Base-by-base conservation (phyloP, 2,888 invertebrate species). In the Mesorhabditis spiculigera region DNA sequence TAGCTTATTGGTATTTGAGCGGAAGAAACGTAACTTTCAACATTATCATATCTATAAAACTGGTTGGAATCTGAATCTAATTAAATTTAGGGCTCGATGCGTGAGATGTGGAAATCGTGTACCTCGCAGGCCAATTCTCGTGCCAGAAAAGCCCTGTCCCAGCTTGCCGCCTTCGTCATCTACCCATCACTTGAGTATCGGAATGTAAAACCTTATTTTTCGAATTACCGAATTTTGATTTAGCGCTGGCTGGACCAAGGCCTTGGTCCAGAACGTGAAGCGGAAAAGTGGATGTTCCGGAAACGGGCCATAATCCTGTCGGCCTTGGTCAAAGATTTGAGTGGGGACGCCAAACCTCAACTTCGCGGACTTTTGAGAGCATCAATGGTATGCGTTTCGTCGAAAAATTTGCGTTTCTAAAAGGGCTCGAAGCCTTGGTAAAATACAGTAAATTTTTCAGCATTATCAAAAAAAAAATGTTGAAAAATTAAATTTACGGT, bases 261-360 rank as follows among this genome's bases (percentile, higher is more conserved):
- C 8, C n/a, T n/a, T 13, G 58, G 58, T 13, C 58, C 58, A 50
- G 58, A 50, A 50, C 8, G 58, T 10, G n/a, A 50, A 10, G 10
- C 58, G n/a, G 58, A 50, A 50, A 50, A n/a, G n/a, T 50, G 58
- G 58, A 50, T 50, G 58, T 50, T 50, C 58, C 58, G n/a, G 58
- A 50, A 50, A 50, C 8, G 58, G n/a, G 58, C 58, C 1, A 10
- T 50, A 10, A n/a, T 50, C 3, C 3, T 50, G 58, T 50, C 58
- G n/a, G 58, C 58, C 1, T 3, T 50, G 8, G 58, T 50, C n/a
- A 10, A n/a, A 2, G 58, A 50, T 50, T n/a, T 50, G 10, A 50
- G 58, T 50, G 28, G 28, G 1, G 58, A 50, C 58, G 8, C 58
- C 1, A 10, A n/a, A 10, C 10, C 10, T 13, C n/a, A 10, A 13